Conservation (phyloP, 1,140 invertebrate genomes). For the Bicyclus anynana region DNA sequence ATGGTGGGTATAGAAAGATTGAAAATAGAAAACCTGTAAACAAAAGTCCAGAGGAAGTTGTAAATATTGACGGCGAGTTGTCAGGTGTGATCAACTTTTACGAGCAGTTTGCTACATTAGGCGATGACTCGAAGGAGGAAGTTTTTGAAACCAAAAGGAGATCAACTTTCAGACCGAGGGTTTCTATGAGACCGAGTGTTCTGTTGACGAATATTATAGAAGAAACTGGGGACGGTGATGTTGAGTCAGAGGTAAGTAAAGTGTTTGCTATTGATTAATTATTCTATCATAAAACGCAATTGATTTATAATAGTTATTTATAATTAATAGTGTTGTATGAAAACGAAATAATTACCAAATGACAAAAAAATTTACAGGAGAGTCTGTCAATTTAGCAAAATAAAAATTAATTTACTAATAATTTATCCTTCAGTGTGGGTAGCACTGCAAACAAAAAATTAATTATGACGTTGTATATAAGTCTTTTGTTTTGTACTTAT, state of each 20-base stretch:
- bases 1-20: constrained; percentile 41
- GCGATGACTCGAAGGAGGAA: constrained; percentile 52
- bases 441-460: too few species aligned
- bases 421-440: too few species aligned
- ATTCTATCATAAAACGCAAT: too few species aligned
- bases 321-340: too few species aligned
- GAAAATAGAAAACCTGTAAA: constrained; percentile 39
- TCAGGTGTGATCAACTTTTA: constrained; percentile 58
- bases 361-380: too few species aligned
- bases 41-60: constrained; percentile 27
- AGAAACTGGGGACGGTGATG: constrained; percentile 47
- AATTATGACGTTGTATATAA: too few species aligned
- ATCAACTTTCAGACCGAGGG: constrained; percentile 39
- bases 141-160: constrained; percentile 35
- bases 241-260: constrained; percentile 52
- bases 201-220: constrained; percentile 63
- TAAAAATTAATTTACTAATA: too few species aligned
- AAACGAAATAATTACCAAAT: too few species aligned
- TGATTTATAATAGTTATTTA: too few species aligned
- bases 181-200: constrained; percentile 61
- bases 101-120: constrained; percentile 57
- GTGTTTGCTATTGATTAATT: neutral
- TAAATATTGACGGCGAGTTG: constrained; percentile 40
- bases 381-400: too few species aligned
- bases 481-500: too few species aligned